phyloP scores from a whole-genome alignment of 2,113 vertebrate genomes.

The Hemichromis elongatus region DNA sequence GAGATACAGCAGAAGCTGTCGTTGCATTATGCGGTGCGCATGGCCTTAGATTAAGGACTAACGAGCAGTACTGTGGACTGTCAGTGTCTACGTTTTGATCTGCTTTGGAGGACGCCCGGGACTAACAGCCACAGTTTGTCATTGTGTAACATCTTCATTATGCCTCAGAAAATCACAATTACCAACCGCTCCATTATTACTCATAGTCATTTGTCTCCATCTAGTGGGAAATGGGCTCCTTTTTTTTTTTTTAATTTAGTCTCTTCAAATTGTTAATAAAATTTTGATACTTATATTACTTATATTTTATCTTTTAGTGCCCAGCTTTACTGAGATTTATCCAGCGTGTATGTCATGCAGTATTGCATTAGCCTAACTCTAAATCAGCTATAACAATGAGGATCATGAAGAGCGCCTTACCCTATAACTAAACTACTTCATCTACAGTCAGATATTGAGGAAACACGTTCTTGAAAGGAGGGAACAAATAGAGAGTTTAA shows the following conservation, averaged over 20 bases:
- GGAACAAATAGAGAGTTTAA: neutral
- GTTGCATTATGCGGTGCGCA: neutral
- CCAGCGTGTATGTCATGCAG: neutral
- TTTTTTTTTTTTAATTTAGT: neutral
- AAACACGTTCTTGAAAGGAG: neutral
- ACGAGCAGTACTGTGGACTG: neutral
- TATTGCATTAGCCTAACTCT: neutral
- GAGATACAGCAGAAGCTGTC: neutral
- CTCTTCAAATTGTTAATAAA: neutral
- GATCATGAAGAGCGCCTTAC: neutral
- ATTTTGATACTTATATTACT: neutral
- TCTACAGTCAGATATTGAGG: neutral
- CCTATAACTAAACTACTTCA: neutral
- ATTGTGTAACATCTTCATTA: constrained; percentile 48
- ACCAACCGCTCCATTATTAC: neutral
- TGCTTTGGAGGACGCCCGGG: constrained; percentile 23
- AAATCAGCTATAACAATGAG: neutral
- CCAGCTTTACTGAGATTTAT: neutral
- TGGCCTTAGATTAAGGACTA: neutral
- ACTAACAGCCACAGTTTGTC: constrained; percentile 26
- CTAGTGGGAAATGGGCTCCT: constrained; percentile 43
- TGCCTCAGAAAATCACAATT: constrained; percentile 16
- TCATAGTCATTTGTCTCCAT: constrained; percentile 53
- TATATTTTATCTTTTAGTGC: neutral
- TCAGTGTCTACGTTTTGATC: constrained; percentile 12